A percentile compares a stretch with the other conserved stretches of the same genome.
Evolutionary conservation across 2,888 invertebrate species (phyloP).

Genomic region (Pollenia labialis): DNA sequence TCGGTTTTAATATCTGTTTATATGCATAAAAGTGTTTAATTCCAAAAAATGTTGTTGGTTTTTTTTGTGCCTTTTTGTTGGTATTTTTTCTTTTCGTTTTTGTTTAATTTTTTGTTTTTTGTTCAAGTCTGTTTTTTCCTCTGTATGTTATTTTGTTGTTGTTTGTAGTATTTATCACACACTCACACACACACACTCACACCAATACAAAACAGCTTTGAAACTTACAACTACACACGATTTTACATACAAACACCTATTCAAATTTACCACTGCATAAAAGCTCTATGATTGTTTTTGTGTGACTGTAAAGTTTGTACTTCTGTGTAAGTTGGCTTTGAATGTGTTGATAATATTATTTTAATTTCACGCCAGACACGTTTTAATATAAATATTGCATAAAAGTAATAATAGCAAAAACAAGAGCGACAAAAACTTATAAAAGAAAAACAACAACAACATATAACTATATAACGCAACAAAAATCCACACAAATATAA

Average conservation of each 20-base stretch:
- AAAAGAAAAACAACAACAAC: constrained; percentile 55
- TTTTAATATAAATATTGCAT: constrained; percentile 66
- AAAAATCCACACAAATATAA: constrained; percentile 36
- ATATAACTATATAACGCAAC: constrained; percentile 29
- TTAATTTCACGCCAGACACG: constrained; percentile 81
- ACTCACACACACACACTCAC: neutral
- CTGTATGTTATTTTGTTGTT: neutral
- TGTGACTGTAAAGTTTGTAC: constrained; percentile 11
- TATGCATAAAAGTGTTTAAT: constrained; percentile 69
- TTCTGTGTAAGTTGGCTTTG: constrained; percentile 1
- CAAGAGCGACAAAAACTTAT: constrained; percentile 43
- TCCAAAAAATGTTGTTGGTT: constrained; percentile 51
- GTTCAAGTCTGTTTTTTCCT: neutral
- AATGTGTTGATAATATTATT: constrained; percentile 78
- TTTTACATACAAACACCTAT: neutral
- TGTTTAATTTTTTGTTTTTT: neutral
- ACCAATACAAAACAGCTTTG: neutral
- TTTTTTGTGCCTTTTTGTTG: neutral
- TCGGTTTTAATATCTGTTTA: constrained; percentile 68
- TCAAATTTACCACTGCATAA: neutral
- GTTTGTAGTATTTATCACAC: constrained; percentile 14
- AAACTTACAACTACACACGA: neutral
- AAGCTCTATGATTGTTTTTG: neutral
- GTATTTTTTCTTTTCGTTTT: neutral
- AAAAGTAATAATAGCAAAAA: constrained; percentile 71